Evolutionary conservation across 2,888 invertebrate species (phyloP), one percentile per base, ranked within the genome.

Genomic region (Amiota communis): DNA sequence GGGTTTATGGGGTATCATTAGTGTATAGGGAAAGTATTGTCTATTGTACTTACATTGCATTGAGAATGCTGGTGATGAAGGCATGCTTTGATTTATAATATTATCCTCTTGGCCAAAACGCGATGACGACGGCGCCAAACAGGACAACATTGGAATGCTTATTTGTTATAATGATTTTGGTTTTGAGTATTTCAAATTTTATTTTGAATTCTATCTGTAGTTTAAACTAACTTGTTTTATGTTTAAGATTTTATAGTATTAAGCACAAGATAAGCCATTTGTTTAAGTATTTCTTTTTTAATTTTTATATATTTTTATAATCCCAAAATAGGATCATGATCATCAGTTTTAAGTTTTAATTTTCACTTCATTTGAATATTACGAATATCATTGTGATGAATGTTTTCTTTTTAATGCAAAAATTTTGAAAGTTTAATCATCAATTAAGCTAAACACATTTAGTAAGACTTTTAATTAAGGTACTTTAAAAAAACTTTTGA

Each of bases 81-180:
- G 90, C 90, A 90, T 90, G 83, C 86, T 89, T 84, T 88, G 87
- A 82, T 87, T 87, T 76, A 87, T 88, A 82, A 86, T 88, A 79
- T 86, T 88, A 87, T 90, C 89, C 87, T 90, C 89, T 89, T 89
- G 90, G 88, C 89, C 90, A 86, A 90, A 90, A 88, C 90, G 90
- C 83, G 90, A 87, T 83, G 89, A 89, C 86, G 89, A 87, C 84
- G 89, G 90, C 86, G 89, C 87, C 87, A 90, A 83, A 87, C 89
- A 90, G 87, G 90, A 90, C 90, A 90, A 90, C 90, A 90, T 90
- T 89, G 89, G 89, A 89, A 88, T 89, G 87, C 84, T 84, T 81
- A 17, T 86, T 80, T 77, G 48, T 56, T 76, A 12, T 71, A 75
- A 72, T 73, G 76, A 69, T 48, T 59, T 64, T 63, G 49, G 57